phyloP scores from a whole-genome alignment of 1,140 invertebrate genomes.

The Pemphigus obesinymphae region DNA sequence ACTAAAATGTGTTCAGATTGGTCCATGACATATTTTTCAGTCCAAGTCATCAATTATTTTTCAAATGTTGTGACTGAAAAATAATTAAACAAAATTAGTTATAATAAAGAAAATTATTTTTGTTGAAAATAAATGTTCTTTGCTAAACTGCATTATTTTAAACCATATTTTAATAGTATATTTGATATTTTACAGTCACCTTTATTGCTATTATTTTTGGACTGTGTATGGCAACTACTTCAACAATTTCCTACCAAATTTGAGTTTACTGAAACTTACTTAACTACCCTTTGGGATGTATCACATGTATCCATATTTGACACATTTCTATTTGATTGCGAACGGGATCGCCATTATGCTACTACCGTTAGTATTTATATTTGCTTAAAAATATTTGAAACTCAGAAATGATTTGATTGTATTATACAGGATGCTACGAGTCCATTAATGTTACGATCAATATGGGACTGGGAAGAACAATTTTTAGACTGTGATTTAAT shows the following conservation, averaged over 20 bases:
- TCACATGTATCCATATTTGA: conserved; percentile 81
- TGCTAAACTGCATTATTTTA: no score
- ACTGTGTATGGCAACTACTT: conserved; percentile 87
- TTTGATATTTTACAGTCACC: conserved; percentile 60
- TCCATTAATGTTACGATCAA: conserved; percentile 63
- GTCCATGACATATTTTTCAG: no score
- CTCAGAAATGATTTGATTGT: neutral
- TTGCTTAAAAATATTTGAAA: neutral
- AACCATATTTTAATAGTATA: no score
- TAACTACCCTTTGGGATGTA: conserved; percentile 86
- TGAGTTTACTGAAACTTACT: conserved; percentile 88
- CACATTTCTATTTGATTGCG: conserved; percentile 86
- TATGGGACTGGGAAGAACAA: conserved; percentile 82
- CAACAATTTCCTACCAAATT: conserved; percentile 83
- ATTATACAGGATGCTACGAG: conserved; percentile 54
- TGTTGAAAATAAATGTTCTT: no score
- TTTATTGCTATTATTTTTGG: conserved; percentile 83
- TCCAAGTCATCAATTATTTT: no score
- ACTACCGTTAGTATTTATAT: conserved; percentile 51
- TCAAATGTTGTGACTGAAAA: no score
- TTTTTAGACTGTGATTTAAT: conserved; percentile 70
- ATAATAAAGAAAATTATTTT: no score
- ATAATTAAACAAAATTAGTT: no score
- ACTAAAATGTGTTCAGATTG: no score
- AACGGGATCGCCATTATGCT: conserved; percentile 62